A percentile compares a stretch with the other conserved stretches of the same genome.
These are phyloP conservation scores for Drosophila nr. fundita DNA, from an alignment of 2,888 invertebrate species.

Conservation along the genomic window DNA sequence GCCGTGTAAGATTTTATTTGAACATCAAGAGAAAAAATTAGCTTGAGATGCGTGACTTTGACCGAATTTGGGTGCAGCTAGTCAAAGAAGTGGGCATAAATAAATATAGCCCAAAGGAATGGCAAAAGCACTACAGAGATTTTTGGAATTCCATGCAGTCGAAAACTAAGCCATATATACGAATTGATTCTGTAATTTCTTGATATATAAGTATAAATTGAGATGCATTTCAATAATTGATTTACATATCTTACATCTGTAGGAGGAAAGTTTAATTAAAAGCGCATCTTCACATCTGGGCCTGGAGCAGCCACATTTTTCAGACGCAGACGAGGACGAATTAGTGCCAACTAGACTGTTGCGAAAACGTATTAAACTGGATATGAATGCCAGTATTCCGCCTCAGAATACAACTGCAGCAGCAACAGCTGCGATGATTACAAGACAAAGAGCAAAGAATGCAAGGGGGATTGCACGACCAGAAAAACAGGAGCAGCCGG, in stretches of 20 bases:
- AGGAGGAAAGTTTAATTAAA: constrained; percentile 1
- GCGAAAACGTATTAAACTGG: constrained; percentile 2
- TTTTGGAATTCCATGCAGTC: constrained; percentile 30
- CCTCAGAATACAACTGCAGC: background rate
- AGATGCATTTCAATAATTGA: background rate
- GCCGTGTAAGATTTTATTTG: background rate
- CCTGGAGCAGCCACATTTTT: background rate
- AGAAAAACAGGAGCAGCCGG: background rate
- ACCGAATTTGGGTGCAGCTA: constrained; percentile 39
- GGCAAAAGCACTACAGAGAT: constrained; percentile 26
- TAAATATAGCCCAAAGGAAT: constrained; percentile 21
- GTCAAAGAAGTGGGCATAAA: constrained; percentile 13
- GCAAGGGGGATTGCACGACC: background rate
- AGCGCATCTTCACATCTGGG: background rate
- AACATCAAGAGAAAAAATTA: background rate
- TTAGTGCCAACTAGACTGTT: background rate
- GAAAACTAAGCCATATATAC: constrained; percentile 3
- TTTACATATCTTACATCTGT: background rate
- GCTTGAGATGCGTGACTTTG: constrained; percentile 18
- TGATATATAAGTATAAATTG: background rate
- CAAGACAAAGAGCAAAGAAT: background rate
- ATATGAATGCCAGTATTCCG: background rate
- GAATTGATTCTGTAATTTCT: constrained; percentile 19
- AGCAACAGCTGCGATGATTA: no score
- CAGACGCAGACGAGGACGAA: background rate